A percentile compares a stretch with the other conserved stretches of the same genome.
These are phyloP conservation scores for Corvus cornix DNA, from an alignment of 2,113 vertebrate species.

Conservation along the genomic window DNA sequence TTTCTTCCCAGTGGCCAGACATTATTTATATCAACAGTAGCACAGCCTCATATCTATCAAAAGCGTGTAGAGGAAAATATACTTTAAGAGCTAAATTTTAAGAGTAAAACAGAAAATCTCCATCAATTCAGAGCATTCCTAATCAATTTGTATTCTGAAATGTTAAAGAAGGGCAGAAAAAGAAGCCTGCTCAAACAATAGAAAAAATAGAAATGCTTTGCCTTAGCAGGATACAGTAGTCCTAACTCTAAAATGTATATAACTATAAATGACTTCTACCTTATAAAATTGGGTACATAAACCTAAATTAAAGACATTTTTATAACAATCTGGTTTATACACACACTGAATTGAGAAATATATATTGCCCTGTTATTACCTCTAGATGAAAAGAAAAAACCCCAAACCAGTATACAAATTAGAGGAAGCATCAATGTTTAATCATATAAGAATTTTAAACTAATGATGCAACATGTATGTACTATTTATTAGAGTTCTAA, in stretches of 20 bases:
- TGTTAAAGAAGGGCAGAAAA: background rate
- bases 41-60: conserved; percentile 27
- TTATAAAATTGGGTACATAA: background rate
- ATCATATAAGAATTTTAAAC: background rate
- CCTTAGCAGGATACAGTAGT: background rate
- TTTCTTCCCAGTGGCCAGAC: conserved; percentile 11
- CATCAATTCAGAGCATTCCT: background rate
- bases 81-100: conserved; percentile 5
- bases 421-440: background rate
- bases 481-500: background rate
- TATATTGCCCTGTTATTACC: conserved; percentile 11
- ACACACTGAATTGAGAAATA: background rate
- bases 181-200: background rate
- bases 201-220: background rate
- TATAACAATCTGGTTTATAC: background rate
- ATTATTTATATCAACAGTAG: conserved; percentile 32
- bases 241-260: background rate
- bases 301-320: conserved; percentile 1
- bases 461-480: background rate
- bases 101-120: background rate
- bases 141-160: background rate
- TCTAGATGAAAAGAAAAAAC: background rate
- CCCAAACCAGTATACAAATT: background rate
- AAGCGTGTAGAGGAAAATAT: background rate
- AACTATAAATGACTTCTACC: background rate